Evolutionary conservation across 2,888 invertebrate genomes (phyloP).

Genomic region (Diplolepis rosae): DNA sequence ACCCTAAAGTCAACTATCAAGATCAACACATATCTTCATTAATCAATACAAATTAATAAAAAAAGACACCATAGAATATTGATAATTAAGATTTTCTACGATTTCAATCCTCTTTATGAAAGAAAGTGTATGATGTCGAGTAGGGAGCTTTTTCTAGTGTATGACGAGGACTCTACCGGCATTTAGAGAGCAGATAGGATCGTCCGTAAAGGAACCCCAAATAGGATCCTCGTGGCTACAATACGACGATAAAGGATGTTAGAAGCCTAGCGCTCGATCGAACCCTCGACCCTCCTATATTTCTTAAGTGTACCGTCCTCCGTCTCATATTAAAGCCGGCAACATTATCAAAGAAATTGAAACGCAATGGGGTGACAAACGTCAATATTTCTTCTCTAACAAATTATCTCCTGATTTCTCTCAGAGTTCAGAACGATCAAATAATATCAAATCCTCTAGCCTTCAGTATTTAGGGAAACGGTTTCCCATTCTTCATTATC

Average conservation of each 20-base stretch:
- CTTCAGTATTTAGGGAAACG: background rate
- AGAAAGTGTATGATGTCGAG: background rate
- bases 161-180: background rate
- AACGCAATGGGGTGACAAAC: constrained; percentile 20
- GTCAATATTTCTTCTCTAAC: constrained; percentile 23
- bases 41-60: too few species aligned
- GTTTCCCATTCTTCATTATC: background rate
- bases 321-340: constrained; percentile 9
- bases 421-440: background rate
- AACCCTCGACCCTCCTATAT: constrained; percentile 26
- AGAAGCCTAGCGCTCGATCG: constrained; percentile 12
- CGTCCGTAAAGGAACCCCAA: constrained; percentile 12
- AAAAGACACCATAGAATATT: too few species aligned
- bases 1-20: too few species aligned
- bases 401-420: constrained; percentile 6
- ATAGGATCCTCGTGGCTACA: constrained; percentile 22
- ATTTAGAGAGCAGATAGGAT: constrained; percentile 16
- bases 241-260: constrained; percentile 22
- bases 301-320: constrained; percentile 13
- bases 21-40: too few species aligned
- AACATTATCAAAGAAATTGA: constrained; percentile 30
- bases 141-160: background rate
- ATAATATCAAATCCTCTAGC: background rate
- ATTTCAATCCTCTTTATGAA: background rate
- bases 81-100: too few species aligned